Evolutionary conservation across 2,888 invertebrate species (phyloP), one percentile per base, ranked within the genome.

Genomic region (Pristionchus japonicus): DNA sequence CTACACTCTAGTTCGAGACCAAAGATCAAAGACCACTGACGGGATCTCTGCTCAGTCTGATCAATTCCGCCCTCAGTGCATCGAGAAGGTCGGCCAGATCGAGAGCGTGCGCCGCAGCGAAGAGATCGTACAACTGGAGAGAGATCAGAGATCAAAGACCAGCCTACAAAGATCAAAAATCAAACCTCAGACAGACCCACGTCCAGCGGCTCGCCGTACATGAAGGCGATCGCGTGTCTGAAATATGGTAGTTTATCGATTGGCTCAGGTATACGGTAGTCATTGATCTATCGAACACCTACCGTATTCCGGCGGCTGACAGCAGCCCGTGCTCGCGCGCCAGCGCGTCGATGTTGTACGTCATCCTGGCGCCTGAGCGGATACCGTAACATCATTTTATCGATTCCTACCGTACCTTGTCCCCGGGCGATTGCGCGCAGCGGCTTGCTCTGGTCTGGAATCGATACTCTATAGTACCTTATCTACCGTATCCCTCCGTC

Each of bases 311-410:
- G 27, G 13, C 43, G 9, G 43, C 11, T 4, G 47, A 77, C 43
- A 77, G 47, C 43, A 77, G 13, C n/a, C 47, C 77, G n/a, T 77
- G 77, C n/a, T 77, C 27, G 3, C 43, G 40, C 47, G 43, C 47
- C 43, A 77, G 77, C 27, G n/a, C 77, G 77, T 77, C 77, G n/a
- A 77, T n/a, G n/a, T 77, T 77, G 77, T 77, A 77, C 20, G 77
- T 77, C 77, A 47, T 77, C 77, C 77, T 7, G 40, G 43, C 47
- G 43, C 77, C 77, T 77, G 43, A 0, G 17, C 40, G 3, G 23
- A 40, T 23, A 31, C 27, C 64, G 27, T 4, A 9, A 15, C 2
- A 15, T 43, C 11, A 11, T 11, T 11, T 11, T 77, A 77, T 27
- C 47, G 77, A 47, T 47, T 27, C 7, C 70, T 37, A 40, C 27